These are phyloP conservation scores for Aurelia aurita complex sp. Pacific DNA, from an alignment of 30 jellyfish, hydroid and myxozoan species.

Conservation along the genomic window DNA sequence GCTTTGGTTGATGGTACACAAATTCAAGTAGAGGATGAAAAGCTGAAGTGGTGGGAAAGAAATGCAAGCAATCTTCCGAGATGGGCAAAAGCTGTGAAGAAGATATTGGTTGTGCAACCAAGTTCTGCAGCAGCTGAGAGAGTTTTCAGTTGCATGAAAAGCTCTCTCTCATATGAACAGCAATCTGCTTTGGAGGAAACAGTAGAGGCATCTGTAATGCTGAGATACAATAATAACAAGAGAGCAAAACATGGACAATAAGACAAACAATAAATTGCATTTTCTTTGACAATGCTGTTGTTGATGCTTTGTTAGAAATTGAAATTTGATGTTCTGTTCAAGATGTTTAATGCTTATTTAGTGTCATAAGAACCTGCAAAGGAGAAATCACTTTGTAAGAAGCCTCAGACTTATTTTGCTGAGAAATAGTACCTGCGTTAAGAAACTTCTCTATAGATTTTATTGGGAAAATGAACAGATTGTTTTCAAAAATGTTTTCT, in stretches of 20 bases:
- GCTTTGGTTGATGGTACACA: constrained; percentile 1
- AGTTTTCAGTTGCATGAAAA: constrained; percentile 5
- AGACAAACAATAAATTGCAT: no score
- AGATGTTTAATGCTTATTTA: background rate
- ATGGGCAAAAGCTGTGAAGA: background rate
- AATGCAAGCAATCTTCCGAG: constrained; percentile 3
- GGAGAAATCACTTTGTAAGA: no score
- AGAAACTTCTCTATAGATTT: no score
- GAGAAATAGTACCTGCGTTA: no score
- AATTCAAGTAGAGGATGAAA: background rate
- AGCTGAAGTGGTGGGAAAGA: background rate
- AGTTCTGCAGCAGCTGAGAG: constrained; percentile 14
- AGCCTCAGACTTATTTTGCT: no score
- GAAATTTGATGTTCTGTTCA: background rate
- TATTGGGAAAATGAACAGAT: no score
- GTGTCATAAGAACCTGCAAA: no score
- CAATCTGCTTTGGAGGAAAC: constrained; percentile 1
- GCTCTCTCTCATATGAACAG: background rate
- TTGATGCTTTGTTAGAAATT: background rate
- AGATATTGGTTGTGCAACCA: background rate
- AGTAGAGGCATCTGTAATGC: constrained; percentile 1
- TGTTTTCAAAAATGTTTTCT: no score
- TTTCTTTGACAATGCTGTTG: no score
- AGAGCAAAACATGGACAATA: background rate
- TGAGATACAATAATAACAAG: background rate